Conservation (phyloP, 2,888 invertebrate genomes). For the Drosophila kambysellisi region DNA sequence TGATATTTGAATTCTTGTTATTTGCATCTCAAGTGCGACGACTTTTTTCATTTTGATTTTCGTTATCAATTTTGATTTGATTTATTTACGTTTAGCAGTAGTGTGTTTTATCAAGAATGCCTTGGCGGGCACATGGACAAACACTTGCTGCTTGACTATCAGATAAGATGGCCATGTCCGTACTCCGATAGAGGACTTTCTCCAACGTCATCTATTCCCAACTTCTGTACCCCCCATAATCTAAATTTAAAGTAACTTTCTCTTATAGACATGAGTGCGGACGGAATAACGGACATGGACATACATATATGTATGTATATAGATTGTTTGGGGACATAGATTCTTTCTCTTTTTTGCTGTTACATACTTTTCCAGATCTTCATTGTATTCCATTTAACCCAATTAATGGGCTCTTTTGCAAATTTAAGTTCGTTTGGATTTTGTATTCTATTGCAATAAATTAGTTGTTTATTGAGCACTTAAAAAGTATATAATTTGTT, state of each 20-base stretch:
- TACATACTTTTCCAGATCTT: not conserved
- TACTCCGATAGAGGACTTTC: too few species aligned
- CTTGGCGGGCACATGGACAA: not conserved
- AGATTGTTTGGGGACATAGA: not conserved
- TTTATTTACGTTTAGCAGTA: constrained; percentile 13
- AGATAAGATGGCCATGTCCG: too few species aligned
- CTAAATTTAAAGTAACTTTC: not conserved
- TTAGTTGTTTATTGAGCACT: not conserved
- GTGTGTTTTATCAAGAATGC: constrained; percentile 22
- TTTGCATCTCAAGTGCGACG: not conserved
- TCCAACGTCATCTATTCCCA: too few species aligned
- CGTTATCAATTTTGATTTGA: constrained; percentile 10
- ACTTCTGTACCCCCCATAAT: too few species aligned
- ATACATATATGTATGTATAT: not conserved
- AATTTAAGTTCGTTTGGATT: not conserved
- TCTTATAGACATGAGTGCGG: not conserved
- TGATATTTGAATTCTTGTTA: not conserved
- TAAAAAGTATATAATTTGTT: too few species aligned
- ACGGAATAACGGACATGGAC: too few species aligned
- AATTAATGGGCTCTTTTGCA: not conserved
- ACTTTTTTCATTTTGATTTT: constrained; percentile 2
- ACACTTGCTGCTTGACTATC: too few species aligned
- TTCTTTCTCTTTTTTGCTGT: too few species aligned
- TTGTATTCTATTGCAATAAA: not conserved
- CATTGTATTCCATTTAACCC: not conserved